Base-by-base conservation (phyloP, 2,113 vertebrate genomes). In the Pogona vitticeps region DNA sequence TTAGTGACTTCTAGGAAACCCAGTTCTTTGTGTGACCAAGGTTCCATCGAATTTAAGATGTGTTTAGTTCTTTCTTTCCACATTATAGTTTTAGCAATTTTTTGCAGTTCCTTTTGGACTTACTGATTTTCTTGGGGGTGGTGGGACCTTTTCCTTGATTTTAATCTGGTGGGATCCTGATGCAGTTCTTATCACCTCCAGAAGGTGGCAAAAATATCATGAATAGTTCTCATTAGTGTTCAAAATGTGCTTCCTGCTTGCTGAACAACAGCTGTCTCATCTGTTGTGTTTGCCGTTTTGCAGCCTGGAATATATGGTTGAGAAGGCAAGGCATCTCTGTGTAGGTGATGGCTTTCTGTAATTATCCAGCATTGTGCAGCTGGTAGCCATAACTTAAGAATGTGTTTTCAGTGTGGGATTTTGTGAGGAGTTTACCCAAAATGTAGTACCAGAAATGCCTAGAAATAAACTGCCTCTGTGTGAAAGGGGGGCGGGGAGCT, bases 141-240 rank as follows among this genome's bases (percentile, higher is more conserved):
- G 58, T 59, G 58, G 13, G 58, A 59, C 58, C 23, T 75, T 10
- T 15, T 83, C n/a, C 7, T 0, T 7, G 67, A 52, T 15, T 42
- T 87, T 15, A 28, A 3, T 12, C 28, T 1, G n/a, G n/a, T n/a
- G n/a, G n/a, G n/a, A n/a, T n/a, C n/a, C n/a, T n/a, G n/a, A n/a
- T 81, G 89, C 80, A 85, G 40, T 65, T 80, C 58, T 86, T 14
- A 0, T 21, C 17, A 0, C 52, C 63, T 42, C 89, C 93, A 90
- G 92, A n/a, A 94, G 95, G 78, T 92, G 91, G 90, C 80, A 31
- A 0, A 72, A 88, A 83, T 80, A 42, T 72, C 63, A 72, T 85
- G 23, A 36, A 20, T 38, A 92, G 67, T 28, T 56, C n/a, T n/a
- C n/a, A 26, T 78, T 20, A 12, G n/a, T 42, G 80, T 18, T 67